These are phyloP conservation scores for Neelides folsomi DNA, from an alignment of 2,888 invertebrate species.

Conservation along the genomic window DNA sequence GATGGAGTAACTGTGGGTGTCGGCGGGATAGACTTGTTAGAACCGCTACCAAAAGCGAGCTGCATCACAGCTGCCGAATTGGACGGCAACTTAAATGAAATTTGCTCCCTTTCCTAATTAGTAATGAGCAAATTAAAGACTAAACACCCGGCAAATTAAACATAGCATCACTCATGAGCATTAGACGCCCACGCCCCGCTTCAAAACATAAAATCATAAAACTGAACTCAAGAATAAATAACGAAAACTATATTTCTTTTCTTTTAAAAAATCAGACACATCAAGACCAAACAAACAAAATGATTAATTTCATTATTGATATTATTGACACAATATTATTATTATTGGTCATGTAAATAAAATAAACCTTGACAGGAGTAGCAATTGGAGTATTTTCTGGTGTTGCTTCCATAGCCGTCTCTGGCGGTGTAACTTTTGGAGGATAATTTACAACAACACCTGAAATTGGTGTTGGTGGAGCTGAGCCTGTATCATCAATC, in stretches of 20 bases:
- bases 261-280: background rate
- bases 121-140: slow-evolving; percentile 14
- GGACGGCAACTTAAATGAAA: slow-evolving; percentile 26
- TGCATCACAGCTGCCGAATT: slow-evolving; percentile 27
- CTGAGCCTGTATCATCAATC: slow-evolving; percentile 10
- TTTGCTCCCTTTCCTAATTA: slow-evolving; percentile 29
- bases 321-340: no score
- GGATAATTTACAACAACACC: background rate
- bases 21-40: slow-evolving; percentile 12
- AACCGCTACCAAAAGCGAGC: slow-evolving; percentile 21
- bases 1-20: slow-evolving; percentile 27
- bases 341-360: background rate
- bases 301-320: no score
- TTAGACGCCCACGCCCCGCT: no score
- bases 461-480: slow-evolving; percentile 11
- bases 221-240: slow-evolving; percentile 1
- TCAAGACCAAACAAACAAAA: background rate
- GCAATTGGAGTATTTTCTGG: slow-evolving; percentile 70
- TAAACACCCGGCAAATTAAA: slow-evolving; percentile 11
- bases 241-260: no score
- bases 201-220: slow-evolving; percentile 6
- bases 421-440: slow-evolving; percentile 52
- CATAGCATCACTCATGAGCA: slow-evolving; percentile 1
- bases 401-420: slow-evolving; percentile 76
- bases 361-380: slow-evolving; percentile 27